Base-by-base conservation (phyloP, 2,113 vertebrate species). In the Vireo altiloquus region DNA sequence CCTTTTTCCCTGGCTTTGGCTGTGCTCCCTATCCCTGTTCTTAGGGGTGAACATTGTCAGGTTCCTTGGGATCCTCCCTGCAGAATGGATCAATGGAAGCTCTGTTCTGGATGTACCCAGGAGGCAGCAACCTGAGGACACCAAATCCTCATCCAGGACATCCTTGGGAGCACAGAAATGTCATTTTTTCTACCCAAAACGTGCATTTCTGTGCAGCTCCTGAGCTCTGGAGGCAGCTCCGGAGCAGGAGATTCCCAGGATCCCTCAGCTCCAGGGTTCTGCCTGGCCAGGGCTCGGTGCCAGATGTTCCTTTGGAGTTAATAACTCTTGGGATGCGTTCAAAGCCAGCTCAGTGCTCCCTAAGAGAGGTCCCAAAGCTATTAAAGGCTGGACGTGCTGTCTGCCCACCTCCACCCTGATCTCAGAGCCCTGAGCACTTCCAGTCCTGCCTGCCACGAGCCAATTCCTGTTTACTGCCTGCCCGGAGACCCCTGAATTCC, bases 331-430 rank as follows among this genome's bases (percentile, higher is more conserved):
- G 76, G 82, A 19, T 30, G 44, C 0, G 64, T 70, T 81, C 92
- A 85, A 52, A 72, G 52, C 35, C 88, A 28, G 94, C 75, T 46
- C 88, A 61, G 0, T 13, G 82, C 80, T 96, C 86, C 89, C 91
- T 35, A 1, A n/a, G 92, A 89, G 86, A 83, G 64, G 6, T 88
- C 91, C 79, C 71, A 2, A 0, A 74, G 10, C 82, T 72, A 31
- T 54, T 50, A 61, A 13, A 64, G 56, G 72, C 50, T 24, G 64
- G 85, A 56, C 52, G 52, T 91, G 80, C 91, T 53, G 76, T 60
- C 95, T 95, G 93, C 95, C 92, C 94, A 81, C 89, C 92, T 94
- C 59, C 94, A 19, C 5, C 33, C 75, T 90, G 95, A 96, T n/a
- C 92, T 95, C 92, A 93, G 86, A 90, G 92, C 83, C 25, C 80